Base-by-base conservation (phyloP, 2,888 invertebrate genomes). In the Macrosiphum euphorbiae region DNA sequence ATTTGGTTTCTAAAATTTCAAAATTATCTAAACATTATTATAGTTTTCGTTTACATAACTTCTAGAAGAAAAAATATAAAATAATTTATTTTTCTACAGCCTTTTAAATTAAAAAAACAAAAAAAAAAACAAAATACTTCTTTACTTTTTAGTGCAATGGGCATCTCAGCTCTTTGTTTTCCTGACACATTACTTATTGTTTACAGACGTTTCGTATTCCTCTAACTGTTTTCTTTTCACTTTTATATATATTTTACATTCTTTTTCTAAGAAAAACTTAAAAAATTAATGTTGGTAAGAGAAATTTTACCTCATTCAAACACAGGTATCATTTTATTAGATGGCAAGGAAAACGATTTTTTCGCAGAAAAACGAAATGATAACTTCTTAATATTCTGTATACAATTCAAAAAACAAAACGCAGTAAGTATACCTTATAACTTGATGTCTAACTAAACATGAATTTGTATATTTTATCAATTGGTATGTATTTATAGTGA, bases 121-220 rank as follows among this genome's bases (percentile, higher is more conserved):
- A 78, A 78, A 78, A 78, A 78, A 20, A 67, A 67, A n/a, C 44
- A 44, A 44, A 44, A 44, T 78, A 35, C 20, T 78, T 78, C 20
- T 78, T 78, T 41, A 35, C 20, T 78, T 35, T 78, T 78, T 78
- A 78, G 78, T 78, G 78, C 35, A 78, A 35, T 78, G 35, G 35
- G 20, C 78, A 41, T 78, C 35, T 78, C 78, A 28, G 26, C 35
- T 91, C 55, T 91, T 91, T 91, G 78, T 84, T 84, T n/a, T 41
- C 4, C 4, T 84, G 28, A 91, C 67, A 84, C 41, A 52, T 90
- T 90, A 52, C 84, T 91, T 91, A 84, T 84, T 84, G 52, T 91
- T 55, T 41, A 50, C 28, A 55, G n/a, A 84, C 84, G 55, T 52
- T 52, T 44, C 8, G 52, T 41, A 28, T n/a, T 67, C 58, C 3